These are phyloP conservation scores for Coenobita brevimanus DNA, from an alignment of 1,140 invertebrate genomes.

Conservation along the genomic window DNA sequence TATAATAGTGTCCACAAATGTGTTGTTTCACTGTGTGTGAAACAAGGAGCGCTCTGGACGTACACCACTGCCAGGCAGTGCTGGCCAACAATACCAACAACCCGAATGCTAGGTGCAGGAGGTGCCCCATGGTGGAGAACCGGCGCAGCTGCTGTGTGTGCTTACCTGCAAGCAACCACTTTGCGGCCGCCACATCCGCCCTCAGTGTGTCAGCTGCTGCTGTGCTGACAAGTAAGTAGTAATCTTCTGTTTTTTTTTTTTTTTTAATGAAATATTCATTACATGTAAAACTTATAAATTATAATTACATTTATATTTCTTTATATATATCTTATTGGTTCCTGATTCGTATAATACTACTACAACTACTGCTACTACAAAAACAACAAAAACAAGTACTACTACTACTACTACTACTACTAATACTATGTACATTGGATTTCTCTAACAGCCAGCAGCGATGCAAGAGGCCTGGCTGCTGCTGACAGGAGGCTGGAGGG, in stretches of 20 bases:
- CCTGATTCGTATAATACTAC: too few relatives aligned
- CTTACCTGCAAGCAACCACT: conserved; percentile 16
- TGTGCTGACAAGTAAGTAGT: conserved; percentile 14
- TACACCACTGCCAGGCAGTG: background rate
- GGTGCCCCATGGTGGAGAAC: background rate
- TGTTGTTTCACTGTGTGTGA: too few relatives aligned
- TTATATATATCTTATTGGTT: background rate
- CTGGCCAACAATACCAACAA: conserved; percentile 19
- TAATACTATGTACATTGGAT: too few relatives aligned
- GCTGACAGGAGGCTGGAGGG: too few relatives aligned
- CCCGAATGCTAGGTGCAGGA: conserved; percentile 10
- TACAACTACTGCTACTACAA: too few relatives aligned
- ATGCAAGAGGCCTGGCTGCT: too few relatives aligned
- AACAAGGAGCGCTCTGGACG: too few relatives aligned
- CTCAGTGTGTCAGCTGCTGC: background rate
- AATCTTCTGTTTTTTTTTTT: background rate
- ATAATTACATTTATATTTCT: background rate
- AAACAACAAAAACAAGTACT: too few relatives aligned
- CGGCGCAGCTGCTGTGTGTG: conserved; percentile 9
- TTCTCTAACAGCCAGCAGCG: too few relatives aligned
- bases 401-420: too few relatives aligned
- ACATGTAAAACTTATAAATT: conserved; percentile 11
- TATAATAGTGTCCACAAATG: too few relatives aligned
- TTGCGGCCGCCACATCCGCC: too few relatives aligned
- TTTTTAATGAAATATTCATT: conserved; percentile 21